phyloP scores from a whole-genome alignment of 2,797 vertebrate genomes.

The Pangasius djambal region DNA sequence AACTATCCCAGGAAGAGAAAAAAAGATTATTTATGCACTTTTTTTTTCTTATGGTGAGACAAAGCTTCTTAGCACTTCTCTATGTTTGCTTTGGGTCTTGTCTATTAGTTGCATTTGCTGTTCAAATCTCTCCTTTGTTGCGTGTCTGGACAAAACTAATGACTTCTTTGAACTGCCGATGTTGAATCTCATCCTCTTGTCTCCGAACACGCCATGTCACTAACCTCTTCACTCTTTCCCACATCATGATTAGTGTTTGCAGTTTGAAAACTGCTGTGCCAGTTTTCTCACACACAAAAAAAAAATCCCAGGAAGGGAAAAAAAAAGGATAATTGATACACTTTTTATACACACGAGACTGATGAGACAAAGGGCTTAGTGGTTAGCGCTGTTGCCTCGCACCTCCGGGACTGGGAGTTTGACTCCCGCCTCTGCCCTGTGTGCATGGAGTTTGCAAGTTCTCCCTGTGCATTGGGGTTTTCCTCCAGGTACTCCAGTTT shows the following conservation, averaged over 20 bases:
- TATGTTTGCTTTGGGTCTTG: constrained; percentile 75
- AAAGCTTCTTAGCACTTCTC: constrained; percentile 77
- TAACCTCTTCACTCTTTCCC: constrained; percentile 76
- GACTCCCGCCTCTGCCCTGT: no score
- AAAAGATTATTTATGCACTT: constrained; percentile 66
- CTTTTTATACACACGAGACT: no score
- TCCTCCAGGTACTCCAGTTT: no score
- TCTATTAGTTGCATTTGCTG: constrained; percentile 61
- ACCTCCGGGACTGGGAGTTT: no score
- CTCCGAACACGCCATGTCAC: constrained; percentile 63
- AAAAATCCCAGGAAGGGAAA: no score
- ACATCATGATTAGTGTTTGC: constrained; percentile 56
- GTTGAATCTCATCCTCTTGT: constrained; percentile 53
- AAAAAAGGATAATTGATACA: not conserved
- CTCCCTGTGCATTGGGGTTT: no score
- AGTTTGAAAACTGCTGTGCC: not conserved
- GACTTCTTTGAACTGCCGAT: constrained; percentile 76
- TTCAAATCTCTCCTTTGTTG: constrained; percentile 79
- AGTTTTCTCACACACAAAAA: constrained; percentile 10
- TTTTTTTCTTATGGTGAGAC: constrained; percentile 64
- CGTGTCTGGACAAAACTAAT: constrained; percentile 68
- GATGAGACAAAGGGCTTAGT: no score
- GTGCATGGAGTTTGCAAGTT: no score
- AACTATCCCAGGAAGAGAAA: constrained; percentile 72
- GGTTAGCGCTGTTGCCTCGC: no score